These are phyloP conservation scores for Diplazon laetatorius DNA, from an alignment of 2,888 invertebrate genomes.

Conservation along the genomic window DNA sequence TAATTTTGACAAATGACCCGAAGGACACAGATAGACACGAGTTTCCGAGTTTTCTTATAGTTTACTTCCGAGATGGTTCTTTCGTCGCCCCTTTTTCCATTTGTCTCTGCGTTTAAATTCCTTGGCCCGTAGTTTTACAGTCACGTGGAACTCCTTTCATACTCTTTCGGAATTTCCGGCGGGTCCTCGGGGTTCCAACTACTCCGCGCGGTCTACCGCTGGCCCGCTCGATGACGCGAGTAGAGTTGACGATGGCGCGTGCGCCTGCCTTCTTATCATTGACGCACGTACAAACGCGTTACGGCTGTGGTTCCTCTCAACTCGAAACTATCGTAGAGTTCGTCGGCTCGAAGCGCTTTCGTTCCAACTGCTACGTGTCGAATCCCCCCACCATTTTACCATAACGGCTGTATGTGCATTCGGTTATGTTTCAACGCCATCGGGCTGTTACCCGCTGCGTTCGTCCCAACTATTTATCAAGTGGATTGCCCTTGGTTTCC, in stretches of 20 bases:
- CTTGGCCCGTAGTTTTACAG: conserved; percentile 26
- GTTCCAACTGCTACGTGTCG: conserved; percentile 11
- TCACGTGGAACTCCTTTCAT: conserved; percentile 45
- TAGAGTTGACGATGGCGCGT: conserved; percentile 49
- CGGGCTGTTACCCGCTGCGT: conserved; percentile 1
- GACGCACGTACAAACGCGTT: conserved; percentile 43
- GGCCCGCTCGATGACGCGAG: conserved; percentile 53
- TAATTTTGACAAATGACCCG: too few species aligned
- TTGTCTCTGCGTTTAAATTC: not conserved
- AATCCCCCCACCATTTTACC: not conserved
- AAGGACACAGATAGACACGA: too few species aligned
- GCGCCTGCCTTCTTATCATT: conserved; percentile 43
- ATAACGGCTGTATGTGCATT: conserved; percentile 14
- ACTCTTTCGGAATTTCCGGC: conserved; percentile 53
- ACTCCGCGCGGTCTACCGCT: too few species aligned
- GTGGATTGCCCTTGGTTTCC: conserved; percentile 44
- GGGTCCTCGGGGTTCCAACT: too few species aligned
- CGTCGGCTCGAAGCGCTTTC: conserved; percentile 24
- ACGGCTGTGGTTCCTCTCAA: conserved; percentile 28
- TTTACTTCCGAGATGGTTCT: conserved; percentile 43
- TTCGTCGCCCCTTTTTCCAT: conserved; percentile 16
- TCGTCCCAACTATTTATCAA: conserved; percentile 52
- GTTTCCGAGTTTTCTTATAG: conserved; percentile 39
- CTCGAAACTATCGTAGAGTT: conserved; percentile 23
- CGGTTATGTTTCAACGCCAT: not conserved